Conservation (phyloP, 2,113 vertebrate genomes). For the Hyperopisus bebe region DNA sequence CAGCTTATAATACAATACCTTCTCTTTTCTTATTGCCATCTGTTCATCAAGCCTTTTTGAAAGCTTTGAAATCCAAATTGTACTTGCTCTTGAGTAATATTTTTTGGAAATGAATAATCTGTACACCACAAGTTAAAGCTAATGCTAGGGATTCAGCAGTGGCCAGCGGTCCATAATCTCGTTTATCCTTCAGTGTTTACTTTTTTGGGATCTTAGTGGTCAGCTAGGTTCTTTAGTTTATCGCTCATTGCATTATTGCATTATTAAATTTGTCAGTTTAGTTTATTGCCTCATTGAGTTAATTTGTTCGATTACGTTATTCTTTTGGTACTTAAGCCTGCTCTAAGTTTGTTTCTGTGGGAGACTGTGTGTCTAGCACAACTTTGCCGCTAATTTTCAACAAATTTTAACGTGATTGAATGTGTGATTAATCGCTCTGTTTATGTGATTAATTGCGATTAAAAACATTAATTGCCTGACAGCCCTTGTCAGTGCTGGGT, state of each 20-base stretch:
- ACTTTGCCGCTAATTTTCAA: neutral
- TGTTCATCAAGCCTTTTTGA: neutral
- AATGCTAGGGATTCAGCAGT: neutral
- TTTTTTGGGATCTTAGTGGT: neutral
- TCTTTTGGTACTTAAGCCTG: neutral
- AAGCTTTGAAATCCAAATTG: neutral
- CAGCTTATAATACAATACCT: neutral
- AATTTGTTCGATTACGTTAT: neutral
- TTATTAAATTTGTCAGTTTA: neutral
- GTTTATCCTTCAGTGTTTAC: neutral
- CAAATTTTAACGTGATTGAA: neutral
- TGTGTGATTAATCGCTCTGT: neutral
- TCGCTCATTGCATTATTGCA: neutral
- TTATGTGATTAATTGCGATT: neutral
- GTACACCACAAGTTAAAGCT: neutral
- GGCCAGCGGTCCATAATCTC: neutral
- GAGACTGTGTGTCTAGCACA: neutral
- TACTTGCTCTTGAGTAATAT: neutral
- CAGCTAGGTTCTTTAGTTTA: neutral
- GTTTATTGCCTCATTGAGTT: neutral
- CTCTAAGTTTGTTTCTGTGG: neutral
- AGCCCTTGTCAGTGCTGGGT: neutral
- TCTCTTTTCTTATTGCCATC: neutral
- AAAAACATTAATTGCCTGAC: neutral
- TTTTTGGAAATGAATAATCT: neutral